A percentile compares a stretch with the other conserved stretches of the same genome.
Conservation (phyloP, 1,140 invertebrate species). For the Drosophila ironensis region DNA sequence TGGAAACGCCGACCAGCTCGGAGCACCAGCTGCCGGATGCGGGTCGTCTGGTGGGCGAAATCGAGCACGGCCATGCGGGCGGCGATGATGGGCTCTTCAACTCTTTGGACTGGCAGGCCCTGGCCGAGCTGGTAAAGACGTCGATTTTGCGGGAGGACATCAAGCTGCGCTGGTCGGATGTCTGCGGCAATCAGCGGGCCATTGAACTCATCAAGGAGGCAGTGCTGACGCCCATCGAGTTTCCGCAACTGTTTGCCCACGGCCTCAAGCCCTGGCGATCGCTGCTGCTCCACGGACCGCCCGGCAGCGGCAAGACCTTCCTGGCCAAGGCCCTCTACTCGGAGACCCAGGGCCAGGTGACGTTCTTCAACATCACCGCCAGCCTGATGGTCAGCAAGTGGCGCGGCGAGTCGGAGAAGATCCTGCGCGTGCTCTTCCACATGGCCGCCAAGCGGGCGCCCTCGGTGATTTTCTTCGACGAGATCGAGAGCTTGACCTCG, state of each 20-base stretch:
- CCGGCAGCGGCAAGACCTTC: slow-evolving; percentile 92
- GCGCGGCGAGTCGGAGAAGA: slow-evolving; percentile 97
- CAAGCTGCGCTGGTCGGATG: slow-evolving; percentile 85
- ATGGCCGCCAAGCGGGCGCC: slow-evolving; percentile 95
- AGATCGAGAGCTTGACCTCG: slow-evolving; percentile 94
- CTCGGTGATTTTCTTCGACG: slow-evolving; percentile 97
- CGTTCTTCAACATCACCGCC: slow-evolving; percentile 95
- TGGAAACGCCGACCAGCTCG: slow-evolving; percentile 36
- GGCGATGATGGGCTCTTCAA: slow-evolving; percentile 52
- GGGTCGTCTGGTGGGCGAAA: slow-evolving; percentile 41
- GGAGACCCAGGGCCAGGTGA: slow-evolving; percentile 88
- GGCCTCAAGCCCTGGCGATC: slow-evolving; percentile 92
- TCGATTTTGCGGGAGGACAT: slow-evolving; percentile 59
- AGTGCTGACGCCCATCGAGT: slow-evolving; percentile 92
- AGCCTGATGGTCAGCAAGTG: slow-evolving; percentile 96
- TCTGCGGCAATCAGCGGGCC: slow-evolving; percentile 90
- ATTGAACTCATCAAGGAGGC: slow-evolving; percentile 95
- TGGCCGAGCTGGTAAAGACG: slow-evolving; percentile 68
- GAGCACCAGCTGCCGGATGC: not conserved
- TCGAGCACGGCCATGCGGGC: slow-evolving; percentile 58
- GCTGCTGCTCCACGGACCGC: slow-evolving; percentile 92
- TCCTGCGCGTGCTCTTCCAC: slow-evolving; percentile 91
- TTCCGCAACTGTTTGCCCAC: slow-evolving; percentile 91
- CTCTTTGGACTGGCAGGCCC: slow-evolving; percentile 64
- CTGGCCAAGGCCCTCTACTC: slow-evolving; percentile 93